phyloP scores from a whole-genome alignment of 2,113 vertebrate genomes.

The Ophthalmolycus amberensis region DNA sequence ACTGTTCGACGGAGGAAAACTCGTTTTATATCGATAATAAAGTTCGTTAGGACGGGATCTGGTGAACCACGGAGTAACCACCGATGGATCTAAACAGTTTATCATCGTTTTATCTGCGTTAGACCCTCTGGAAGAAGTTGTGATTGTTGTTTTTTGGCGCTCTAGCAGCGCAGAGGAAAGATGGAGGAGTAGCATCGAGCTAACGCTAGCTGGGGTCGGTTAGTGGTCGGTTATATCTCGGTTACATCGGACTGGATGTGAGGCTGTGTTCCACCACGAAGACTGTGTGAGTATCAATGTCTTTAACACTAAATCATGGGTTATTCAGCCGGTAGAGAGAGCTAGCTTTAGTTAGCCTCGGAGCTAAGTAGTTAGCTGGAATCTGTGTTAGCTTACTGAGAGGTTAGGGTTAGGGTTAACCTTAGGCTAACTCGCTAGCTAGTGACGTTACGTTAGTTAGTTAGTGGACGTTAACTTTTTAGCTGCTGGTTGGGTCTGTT shows the following conservation, averaged over 20 bases:
- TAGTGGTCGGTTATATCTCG: no score
- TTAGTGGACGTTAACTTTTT: no score
- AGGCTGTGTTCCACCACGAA: background rate
- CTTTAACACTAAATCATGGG: no score
- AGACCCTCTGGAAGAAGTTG: slow-evolving; percentile 73
- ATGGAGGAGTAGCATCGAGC: slow-evolving; percentile 77
- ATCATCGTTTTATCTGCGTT: background rate
- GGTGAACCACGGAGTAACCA: background rate
- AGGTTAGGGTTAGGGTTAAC: slow-evolving; percentile 54
- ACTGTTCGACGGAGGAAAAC: slow-evolving; percentile 53
- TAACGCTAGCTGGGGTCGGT: slow-evolving; percentile 59
- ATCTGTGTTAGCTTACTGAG: slow-evolving; percentile 66
- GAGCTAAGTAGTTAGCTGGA: slow-evolving; percentile 66
- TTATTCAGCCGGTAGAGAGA: background rate
- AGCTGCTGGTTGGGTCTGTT: no score
- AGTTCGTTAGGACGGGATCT: slow-evolving; percentile 13
- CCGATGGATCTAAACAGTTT: slow-evolving; percentile 55
- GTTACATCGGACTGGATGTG: no score
- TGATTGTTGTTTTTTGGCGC: slow-evolving; percentile 81
- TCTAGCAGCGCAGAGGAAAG: slow-evolving; percentile 75
- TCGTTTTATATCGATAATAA: slow-evolving; percentile 45
- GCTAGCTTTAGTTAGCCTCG: slow-evolving; percentile 41
- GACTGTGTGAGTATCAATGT: slow-evolving; percentile 39
- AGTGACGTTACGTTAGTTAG: no score
- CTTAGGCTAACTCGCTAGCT: slow-evolving; percentile 52